phyloP scores from a whole-genome alignment of 1,140 invertebrate genomes.

The Heliconius nattereri region DNA sequence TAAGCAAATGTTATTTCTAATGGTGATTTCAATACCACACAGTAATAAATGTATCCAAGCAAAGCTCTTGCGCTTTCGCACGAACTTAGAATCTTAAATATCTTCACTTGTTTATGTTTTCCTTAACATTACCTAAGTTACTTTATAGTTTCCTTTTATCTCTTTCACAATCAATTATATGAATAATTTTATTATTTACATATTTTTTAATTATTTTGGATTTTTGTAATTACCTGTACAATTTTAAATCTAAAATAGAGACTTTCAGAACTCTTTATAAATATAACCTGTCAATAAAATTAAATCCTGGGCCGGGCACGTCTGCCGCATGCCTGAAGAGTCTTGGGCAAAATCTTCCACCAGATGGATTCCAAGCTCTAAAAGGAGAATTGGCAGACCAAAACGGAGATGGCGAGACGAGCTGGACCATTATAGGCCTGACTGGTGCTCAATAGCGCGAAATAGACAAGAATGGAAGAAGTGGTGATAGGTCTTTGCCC shows the following conservation, averaged over 20 bases:
- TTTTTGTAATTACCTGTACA: not conserved
- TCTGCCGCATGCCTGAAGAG: too few species aligned
- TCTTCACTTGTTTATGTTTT: conserved; percentile 36
- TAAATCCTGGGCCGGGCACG: too few species aligned
- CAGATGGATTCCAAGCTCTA: too few species aligned
- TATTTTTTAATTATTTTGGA: not conserved
- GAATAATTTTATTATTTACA: not conserved
- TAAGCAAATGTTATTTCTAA: not conserved
- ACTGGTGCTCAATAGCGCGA: too few species aligned
- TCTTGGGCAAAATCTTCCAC: too few species aligned
- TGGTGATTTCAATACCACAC: not conserved
- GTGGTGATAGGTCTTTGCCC: too few species aligned
- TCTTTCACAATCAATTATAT: not conserved
- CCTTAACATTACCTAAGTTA: conserved; percentile 33
- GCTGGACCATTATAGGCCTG: too few species aligned
- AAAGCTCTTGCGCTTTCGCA: conserved; percentile 16
- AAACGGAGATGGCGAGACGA: too few species aligned
- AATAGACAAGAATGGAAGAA: too few species aligned
- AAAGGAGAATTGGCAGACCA: too few species aligned
- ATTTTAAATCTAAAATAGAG: not conserved
- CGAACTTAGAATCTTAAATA: conserved; percentile 38
- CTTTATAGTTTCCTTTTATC: conserved; percentile 36
- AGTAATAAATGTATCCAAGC: not conserved
- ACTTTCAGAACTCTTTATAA: not conserved
- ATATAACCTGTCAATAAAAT: not conserved